A percentile compares a stretch with the other conserved stretches of the same genome.
phyloP scores from a whole-genome alignment of 2,797 vertebrate genomes.

The Bovichtus diacanthus region DNA sequence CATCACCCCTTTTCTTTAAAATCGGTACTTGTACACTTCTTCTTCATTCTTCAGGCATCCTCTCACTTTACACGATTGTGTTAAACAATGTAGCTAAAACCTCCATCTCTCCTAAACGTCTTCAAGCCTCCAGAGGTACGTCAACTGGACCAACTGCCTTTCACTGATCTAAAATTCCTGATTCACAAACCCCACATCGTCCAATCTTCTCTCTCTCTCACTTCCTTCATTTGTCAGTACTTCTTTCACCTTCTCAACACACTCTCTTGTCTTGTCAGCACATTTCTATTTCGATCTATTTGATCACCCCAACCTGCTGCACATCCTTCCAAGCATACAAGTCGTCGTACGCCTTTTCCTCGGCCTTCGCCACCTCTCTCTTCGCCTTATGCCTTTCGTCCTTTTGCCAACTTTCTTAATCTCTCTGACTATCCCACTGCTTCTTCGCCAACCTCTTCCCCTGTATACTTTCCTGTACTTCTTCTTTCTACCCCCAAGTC shows the following conservation, averaged over 20 bases:
- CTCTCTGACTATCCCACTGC: not conserved
- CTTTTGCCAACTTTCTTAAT: slow-evolving; percentile 1
- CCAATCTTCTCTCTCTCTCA: not conserved
- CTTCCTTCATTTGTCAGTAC: not conserved
- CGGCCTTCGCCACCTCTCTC: not conserved
- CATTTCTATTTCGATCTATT: not conserved
- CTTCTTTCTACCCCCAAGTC: not conserved
- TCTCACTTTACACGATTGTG: too few species aligned
- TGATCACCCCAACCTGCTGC: not conserved
- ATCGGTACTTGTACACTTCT: too few species aligned
- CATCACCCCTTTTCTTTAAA: too few species aligned
- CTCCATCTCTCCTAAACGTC: too few species aligned
- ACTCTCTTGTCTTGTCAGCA: not conserved
- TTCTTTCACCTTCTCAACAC: not conserved
- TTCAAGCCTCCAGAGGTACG: too few species aligned
- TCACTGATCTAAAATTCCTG: too few species aligned
- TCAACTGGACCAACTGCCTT: not conserved
- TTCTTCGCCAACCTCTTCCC: not conserved
- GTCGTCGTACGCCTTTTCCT: not conserved
- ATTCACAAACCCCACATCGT: not conserved
- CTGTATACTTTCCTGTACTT: not conserved
- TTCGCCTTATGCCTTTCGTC: not conserved
- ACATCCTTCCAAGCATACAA: not conserved
- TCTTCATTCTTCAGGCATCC: too few species aligned
- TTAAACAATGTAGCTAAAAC: too few species aligned